Evolutionary conservation across 2,888 invertebrate species (phyloP).

Genomic region (Coelinius sp.): DNA sequence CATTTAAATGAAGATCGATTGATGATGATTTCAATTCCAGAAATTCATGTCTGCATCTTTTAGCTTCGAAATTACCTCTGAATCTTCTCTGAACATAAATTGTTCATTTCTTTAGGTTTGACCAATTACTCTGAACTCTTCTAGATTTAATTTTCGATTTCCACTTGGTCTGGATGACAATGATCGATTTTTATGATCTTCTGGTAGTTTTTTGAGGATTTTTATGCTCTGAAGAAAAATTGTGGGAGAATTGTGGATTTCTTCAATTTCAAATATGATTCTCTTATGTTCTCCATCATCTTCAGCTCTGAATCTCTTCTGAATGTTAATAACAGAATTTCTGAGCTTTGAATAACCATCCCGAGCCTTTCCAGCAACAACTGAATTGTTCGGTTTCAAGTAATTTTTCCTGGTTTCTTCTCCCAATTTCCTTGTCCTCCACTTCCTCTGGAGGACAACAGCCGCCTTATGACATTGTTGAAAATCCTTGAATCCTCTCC

Average conservation of each 20-base stretch:
- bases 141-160: slow-evolving; percentile 31
- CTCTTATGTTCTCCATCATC: slow-evolving; percentile 39
- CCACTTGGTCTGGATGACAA: slow-evolving; percentile 52
- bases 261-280: slow-evolving; percentile 47
- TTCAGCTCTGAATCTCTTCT: slow-evolving; percentile 31
- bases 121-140: slow-evolving; percentile 28
- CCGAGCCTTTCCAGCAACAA: slow-evolving; percentile 31
- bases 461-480: slow-evolving; percentile 42
- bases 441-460: slow-evolving; percentile 58
- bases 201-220: slow-evolving; percentile 35
- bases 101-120: slow-evolving; percentile 60
- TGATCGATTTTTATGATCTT: slow-evolving; percentile 45
- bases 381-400: slow-evolving; percentile 22
- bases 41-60: slow-evolving; percentile 55
- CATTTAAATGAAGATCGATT: slow-evolving; percentile 67
- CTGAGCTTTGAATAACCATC: slow-evolving; percentile 48
- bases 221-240: slow-evolving; percentile 62
- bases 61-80: slow-evolving; percentile 66
- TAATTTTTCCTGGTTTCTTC: slow-evolving; percentile 26
- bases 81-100: slow-evolving; percentile 70
- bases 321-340: not conserved
- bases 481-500: slow-evolving; percentile 35
- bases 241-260: slow-evolving; percentile 67
- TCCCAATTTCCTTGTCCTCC: slow-evolving; percentile 56
- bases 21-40: slow-evolving; percentile 53